These are phyloP conservation scores for Myotis myotis DNA, from an alignment of 2,797 vertebrate species.

Conservation along the genomic window DNA sequence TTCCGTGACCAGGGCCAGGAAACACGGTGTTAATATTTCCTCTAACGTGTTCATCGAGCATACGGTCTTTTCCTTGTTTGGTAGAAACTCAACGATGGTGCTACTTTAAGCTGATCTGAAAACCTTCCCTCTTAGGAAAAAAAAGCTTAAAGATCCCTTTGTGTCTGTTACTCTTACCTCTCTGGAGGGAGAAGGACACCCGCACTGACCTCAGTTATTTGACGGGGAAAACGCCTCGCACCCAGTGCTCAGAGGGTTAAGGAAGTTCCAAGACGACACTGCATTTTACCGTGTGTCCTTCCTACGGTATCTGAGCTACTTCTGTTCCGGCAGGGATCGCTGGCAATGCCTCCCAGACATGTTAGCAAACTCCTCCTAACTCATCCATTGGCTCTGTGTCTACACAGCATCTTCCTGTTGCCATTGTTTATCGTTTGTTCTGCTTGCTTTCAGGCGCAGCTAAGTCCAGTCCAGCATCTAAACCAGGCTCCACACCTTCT, in stretches of 20 bases:
- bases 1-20: background rate
- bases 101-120: background rate
- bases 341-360: background rate
- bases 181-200: background rate
- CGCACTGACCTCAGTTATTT: background rate
- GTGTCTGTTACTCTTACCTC: background rate
- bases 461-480: conserved; percentile 92
- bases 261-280: background rate
- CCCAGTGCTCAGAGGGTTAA: background rate
- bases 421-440: conserved; percentile 2
- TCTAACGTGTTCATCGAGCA: background rate
- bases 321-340: background rate
- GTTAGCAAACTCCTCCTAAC: background rate
- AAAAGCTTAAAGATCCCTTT: background rate
- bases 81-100: background rate
- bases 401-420: background rate
- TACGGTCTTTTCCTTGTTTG: background rate
- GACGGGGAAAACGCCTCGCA: background rate
- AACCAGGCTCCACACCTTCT: conserved; percentile 94
- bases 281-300: rapidly evolving
- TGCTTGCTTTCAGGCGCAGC: conserved; percentile 89
- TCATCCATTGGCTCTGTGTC: background rate
- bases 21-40: background rate
- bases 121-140: background rate
- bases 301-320: background rate